Percentiles rank a stretch among this genome's conserved stretches.
These are phyloP conservation scores for Galeopsomyia nigrocyanea DNA, from an alignment of 2,888 invertebrate genomes.

Conservation along the genomic window DNA sequence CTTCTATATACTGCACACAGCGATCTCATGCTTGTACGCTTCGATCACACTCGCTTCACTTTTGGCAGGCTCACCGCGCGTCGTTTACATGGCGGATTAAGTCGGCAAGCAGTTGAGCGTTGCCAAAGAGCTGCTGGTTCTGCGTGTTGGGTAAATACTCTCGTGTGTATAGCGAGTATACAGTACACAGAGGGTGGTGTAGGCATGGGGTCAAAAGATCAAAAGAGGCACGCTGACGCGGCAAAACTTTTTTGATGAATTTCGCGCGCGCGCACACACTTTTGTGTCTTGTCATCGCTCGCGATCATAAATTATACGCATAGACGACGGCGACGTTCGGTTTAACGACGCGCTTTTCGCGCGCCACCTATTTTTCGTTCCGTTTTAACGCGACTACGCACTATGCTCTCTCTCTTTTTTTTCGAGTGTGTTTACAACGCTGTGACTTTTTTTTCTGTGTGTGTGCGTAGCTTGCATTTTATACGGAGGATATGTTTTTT, in stretches of 20 bases:
- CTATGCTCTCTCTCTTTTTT: conserved; percentile 1
- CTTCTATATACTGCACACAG: too few relatives aligned
- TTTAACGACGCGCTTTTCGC: conserved; percentile 28
- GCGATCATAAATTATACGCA: conserved; percentile 34
- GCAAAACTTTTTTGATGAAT: conserved; percentile 38
- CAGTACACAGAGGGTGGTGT: too few relatives aligned
- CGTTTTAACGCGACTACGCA: conserved; percentile 10
- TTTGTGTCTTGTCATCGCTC: conserved; percentile 33
- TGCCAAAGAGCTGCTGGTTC: too few relatives aligned
- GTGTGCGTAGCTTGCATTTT: too few relatives aligned
- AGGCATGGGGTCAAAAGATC: conserved; percentile 17
- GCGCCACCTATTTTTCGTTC: conserved; percentile 22
- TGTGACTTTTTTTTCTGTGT: background rate
- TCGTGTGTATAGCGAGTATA: background rate
- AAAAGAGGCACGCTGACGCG: conserved; percentile 25
- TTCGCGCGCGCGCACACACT: background rate
- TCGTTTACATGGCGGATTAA: conserved; percentile 17
- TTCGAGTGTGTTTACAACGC: conserved; percentile 18
- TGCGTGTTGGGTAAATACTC: background rate
- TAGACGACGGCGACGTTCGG: conserved; percentile 1
- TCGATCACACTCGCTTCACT: too few relatives aligned
- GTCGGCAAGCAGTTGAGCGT: background rate
- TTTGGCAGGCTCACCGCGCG: background rate
- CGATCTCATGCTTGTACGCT: too few relatives aligned
- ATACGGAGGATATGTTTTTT: too few relatives aligned